Evolutionary conservation across 2,113 vertebrate genomes (phyloP).

Genomic region (Camelus bactrianus): DNA sequence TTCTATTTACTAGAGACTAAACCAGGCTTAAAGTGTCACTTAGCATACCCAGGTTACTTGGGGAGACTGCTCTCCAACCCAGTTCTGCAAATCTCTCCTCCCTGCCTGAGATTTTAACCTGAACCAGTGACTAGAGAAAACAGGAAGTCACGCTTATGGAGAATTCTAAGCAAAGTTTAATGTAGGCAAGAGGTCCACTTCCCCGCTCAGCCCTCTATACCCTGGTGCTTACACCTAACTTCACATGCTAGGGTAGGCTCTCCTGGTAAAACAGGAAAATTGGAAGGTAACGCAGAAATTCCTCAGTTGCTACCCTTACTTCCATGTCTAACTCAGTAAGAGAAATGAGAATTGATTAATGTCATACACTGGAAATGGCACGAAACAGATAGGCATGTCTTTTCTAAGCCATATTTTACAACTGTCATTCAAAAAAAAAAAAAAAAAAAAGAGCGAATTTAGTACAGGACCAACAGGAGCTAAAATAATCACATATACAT

Average conservation of each 20-base stretch:
- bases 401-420: not conserved
- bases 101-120: not conserved
- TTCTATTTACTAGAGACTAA: not conserved
- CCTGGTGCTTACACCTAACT: not conserved
- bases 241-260: not conserved
- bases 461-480: not conserved
- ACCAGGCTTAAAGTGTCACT: not conserved
- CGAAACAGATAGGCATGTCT: not conserved
- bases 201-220: accelerated
- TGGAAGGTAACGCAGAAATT: not conserved
- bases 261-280: not conserved
- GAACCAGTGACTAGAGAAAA: not conserved
- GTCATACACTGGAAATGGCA: not conserved
- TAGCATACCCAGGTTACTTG: too few relatives aligned
- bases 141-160: not conserved
- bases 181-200: not conserved
- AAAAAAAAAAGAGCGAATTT: not conserved
- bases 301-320: not conserved
- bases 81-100: not conserved
- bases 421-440: not conserved
- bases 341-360: not conserved
- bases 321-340: not conserved
- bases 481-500: not conserved
- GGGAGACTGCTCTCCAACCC: not conserved
- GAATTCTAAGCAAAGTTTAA: not conserved